Percentiles rank a stretch among this genome's conserved stretches.
Conservation (phyloP, 2,113 vertebrate genomes). For the Aplodontia rufa region DNA sequence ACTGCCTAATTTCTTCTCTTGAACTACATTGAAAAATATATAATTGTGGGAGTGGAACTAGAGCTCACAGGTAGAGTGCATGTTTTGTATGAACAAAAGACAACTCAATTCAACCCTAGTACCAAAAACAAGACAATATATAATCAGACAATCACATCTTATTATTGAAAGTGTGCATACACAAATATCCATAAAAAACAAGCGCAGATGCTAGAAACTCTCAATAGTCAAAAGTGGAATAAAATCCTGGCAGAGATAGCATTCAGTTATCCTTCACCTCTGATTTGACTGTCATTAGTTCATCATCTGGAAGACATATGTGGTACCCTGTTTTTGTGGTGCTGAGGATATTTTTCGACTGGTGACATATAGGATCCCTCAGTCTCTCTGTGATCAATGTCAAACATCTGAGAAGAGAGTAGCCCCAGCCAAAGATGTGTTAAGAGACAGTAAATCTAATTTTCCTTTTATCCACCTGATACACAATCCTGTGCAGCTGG, state of each 20-base stretch:
- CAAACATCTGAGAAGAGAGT: neutral
- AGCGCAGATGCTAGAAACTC: neutral
- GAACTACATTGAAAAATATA: neutral
- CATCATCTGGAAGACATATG: neutral
- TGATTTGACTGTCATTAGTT: neutral
- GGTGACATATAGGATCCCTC: neutral
- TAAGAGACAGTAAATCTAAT: constrained; percentile 27
- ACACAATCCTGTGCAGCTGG: neutral
- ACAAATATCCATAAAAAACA: constrained; percentile 13
- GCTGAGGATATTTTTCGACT: neutral
- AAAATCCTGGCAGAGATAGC: neutral
- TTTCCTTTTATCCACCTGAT: constrained; percentile 19
- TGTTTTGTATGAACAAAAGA: neutral
- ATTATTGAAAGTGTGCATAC: neutral
- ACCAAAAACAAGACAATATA: neutral
- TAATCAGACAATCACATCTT: constrained; percentile 4
- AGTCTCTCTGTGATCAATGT: neutral
- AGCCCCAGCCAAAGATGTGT: neutral
- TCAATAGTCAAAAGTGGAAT: constrained; percentile 18
- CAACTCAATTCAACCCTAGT: neutral
- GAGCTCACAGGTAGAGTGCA: neutral
- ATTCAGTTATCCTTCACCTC: neutral
- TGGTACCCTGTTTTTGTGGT: neutral
- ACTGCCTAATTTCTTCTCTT: constrained; percentile 18
- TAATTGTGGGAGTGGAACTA: neutral